Conservation (phyloP, 2,113 vertebrate species). For the Ornithorhynchus anatinus region DNA sequence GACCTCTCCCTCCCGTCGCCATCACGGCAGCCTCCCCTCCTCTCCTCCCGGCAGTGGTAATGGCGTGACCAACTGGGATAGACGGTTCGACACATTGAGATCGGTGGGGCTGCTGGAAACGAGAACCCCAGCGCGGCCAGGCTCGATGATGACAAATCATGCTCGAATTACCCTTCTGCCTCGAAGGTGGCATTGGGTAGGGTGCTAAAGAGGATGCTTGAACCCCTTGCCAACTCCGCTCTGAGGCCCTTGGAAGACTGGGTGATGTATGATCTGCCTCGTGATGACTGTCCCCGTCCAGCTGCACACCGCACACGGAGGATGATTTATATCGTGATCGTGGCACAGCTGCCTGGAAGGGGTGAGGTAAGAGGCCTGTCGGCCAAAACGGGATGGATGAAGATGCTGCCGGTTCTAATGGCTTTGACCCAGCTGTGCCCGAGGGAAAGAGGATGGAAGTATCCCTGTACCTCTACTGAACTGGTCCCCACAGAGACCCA, state of each 20-base stretch:
- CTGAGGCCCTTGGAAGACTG: background rate
- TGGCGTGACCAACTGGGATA: background rate
- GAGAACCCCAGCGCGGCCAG: background rate
- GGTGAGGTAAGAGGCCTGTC: background rate
- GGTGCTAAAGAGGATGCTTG: background rate
- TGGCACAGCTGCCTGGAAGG: background rate
- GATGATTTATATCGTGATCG: background rate
- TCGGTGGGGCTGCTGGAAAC: background rate
- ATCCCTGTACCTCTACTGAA: too few relatives aligned
- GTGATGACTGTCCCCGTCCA: background rate
- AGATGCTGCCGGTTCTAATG: accelerated
- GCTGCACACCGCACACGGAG: background rate
- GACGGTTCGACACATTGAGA: background rate
- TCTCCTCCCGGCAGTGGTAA: background rate
- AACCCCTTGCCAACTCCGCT: background rate
- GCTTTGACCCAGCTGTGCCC: too few relatives aligned
- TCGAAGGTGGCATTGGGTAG: slow-evolving; percentile 18
- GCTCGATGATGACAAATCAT: background rate
- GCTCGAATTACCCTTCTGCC: slow-evolving; percentile 8
- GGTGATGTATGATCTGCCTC: background rate
- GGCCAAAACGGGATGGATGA: accelerated
- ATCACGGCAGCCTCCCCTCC: background rate
- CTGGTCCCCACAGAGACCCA: too few relatives aligned
- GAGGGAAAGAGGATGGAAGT: too few relatives aligned
- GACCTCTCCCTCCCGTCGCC: too few relatives aligned